These are phyloP conservation scores for Porites australiensis DNA, from an alignment of 64 coral and sea anemone genomes.

Conservation along the genomic window DNA sequence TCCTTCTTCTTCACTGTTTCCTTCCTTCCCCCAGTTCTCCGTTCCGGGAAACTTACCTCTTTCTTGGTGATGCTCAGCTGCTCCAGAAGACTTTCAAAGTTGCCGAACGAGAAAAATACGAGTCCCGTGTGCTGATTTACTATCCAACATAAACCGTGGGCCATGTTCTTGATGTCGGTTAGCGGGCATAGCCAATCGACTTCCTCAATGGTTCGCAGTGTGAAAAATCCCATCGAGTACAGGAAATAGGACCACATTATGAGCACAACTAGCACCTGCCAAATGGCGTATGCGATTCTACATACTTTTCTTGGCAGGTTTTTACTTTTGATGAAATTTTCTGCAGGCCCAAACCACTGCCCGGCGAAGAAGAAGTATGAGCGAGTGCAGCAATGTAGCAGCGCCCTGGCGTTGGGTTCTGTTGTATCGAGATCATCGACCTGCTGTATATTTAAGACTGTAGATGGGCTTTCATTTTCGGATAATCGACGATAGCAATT, in stretches of 20 bases:
- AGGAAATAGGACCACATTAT: slow-evolving; percentile 55
- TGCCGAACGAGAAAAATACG: neutral
- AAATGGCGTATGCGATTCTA: neutral
- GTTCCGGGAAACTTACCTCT: neutral
- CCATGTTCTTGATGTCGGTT: slow-evolving; percentile 63
- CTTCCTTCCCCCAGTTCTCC: too few relatives aligned
- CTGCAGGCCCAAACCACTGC: slow-evolving; percentile 40
- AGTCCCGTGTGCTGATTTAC: slow-evolving; percentile 41
- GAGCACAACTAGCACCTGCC: neutral
- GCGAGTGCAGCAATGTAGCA: neutral
- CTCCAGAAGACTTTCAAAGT: slow-evolving; percentile 18
- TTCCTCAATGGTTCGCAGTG: slow-evolving; percentile 18
- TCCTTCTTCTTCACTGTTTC: too few relatives aligned
- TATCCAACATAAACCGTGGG: slow-evolving; percentile 15
- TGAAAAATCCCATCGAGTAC: slow-evolving; percentile 46
- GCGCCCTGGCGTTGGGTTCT: neutral
- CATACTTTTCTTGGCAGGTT: neutral
- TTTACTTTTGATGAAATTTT: neutral
- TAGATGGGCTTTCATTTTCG: too few relatives aligned
- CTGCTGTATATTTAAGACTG: too few relatives aligned
- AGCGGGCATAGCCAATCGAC: slow-evolving; percentile 55
- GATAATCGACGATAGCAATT: too few relatives aligned
- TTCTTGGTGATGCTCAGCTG: slow-evolving; percentile 11
- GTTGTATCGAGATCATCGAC: too few relatives aligned
- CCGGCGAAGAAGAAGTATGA: slow-evolving; percentile 24